Conservation (phyloP, 2,888 invertebrate species). For the Encarsia formosa region DNA sequence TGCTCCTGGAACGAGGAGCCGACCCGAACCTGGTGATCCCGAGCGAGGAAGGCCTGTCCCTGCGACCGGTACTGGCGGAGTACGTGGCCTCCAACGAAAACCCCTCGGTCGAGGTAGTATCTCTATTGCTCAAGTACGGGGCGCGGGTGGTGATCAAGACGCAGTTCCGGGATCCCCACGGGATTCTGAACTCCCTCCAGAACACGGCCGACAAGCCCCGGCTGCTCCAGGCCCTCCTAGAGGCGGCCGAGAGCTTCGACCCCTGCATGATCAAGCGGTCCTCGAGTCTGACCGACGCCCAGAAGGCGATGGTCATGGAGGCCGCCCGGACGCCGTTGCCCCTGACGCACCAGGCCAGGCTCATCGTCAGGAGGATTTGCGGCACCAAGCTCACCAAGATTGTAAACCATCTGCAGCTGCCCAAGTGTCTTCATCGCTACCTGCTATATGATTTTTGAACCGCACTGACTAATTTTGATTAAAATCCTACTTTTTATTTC, state of each 20-base stretch:
- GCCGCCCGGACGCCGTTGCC: constrained; percentile 66
- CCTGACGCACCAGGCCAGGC: constrained; percentile 63
- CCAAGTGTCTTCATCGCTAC: constrained; percentile 64
- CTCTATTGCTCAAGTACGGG: constrained; percentile 69
- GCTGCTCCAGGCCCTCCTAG: constrained; percentile 64
- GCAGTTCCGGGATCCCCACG: constrained; percentile 78
- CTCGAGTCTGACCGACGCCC: constrained; percentile 60
- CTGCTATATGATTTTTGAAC: constrained; percentile 60
- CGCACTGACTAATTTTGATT: background rate
- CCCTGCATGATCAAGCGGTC: constrained; percentile 75
- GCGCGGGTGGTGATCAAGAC: constrained; percentile 79
- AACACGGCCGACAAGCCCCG: constrained; percentile 56
- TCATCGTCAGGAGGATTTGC: constrained; percentile 58
- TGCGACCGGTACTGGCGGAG: constrained; percentile 77
- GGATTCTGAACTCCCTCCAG: constrained; percentile 74
- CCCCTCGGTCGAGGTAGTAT: constrained; percentile 64
- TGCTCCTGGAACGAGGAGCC: constrained; percentile 68
- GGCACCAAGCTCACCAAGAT: constrained; percentile 58
- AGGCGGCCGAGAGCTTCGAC: constrained; percentile 75
- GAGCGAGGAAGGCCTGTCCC: constrained; percentile 68
- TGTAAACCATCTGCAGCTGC: constrained; percentile 61
- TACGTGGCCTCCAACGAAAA: constrained; percentile 74
- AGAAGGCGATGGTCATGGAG: constrained; percentile 63
- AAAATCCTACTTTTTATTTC: background rate
- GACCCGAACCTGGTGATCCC: constrained; percentile 73